Conservation (phyloP, 53 echinoderm and acorn worm species). For the Apostichopus leukothele region DNA sequence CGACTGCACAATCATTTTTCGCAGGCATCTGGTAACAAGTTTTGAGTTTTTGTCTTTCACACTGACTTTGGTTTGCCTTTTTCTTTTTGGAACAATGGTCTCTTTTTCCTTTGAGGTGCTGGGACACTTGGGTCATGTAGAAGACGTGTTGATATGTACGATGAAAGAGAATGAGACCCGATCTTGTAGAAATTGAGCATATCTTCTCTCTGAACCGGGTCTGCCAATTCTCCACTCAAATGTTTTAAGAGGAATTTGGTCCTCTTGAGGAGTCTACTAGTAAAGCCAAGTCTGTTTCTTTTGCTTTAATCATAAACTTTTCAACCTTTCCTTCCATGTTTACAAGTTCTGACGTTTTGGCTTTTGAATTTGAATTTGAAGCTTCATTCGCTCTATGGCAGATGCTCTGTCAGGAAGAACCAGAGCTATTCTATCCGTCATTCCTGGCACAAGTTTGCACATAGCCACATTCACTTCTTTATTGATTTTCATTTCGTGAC, state of each 20-base stretch:
- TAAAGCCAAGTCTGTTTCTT: not conserved
- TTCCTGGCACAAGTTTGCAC: not conserved
- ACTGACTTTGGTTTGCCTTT: slow-evolving; percentile 5
- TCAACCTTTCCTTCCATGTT: not conserved
- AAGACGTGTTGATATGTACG: not conserved
- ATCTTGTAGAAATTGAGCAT: not conserved
- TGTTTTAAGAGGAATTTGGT: not conserved
- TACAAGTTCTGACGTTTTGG: not conserved
- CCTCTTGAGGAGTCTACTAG: not conserved
- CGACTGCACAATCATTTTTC: slow-evolving; percentile 47
- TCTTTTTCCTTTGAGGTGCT: not conserved
- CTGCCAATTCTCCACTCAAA: not conserved
- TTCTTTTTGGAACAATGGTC: slow-evolving; percentile 39
- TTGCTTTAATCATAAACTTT: not conserved
- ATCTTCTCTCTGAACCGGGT: not conserved
- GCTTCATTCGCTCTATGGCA: slow-evolving; percentile 6
- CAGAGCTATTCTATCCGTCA: slow-evolving; percentile 49
- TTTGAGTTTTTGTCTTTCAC: slow-evolving; percentile 38
- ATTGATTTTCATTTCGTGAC: slow-evolving; percentile 55
- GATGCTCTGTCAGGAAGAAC: slow-evolving; percentile 54
- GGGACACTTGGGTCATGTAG: not conserved
- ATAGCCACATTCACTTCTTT: slow-evolving; percentile 58
- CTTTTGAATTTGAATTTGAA: not conserved
- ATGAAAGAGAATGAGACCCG: not conserved
- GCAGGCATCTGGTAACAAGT: slow-evolving; percentile 32